Evolutionary conservation across 2,888 invertebrate genomes (phyloP).

Genomic region (Cistogaster globosa): DNA sequence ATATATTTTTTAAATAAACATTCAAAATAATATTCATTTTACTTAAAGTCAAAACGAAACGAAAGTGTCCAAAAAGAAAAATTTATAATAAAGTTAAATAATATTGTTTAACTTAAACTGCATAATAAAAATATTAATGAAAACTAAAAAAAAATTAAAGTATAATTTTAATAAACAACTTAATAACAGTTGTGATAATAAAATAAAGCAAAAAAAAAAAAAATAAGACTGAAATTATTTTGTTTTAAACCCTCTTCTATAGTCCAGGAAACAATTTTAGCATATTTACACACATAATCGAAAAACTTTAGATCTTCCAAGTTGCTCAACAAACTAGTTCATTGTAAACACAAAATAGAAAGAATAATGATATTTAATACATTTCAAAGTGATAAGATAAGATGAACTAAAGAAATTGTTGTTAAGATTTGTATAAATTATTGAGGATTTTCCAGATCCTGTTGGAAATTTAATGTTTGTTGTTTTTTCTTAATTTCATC

Average conservation of each 20-base stretch:
- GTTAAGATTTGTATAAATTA: conserved; percentile 15
- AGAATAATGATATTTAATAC: neutral
- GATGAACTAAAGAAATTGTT: neutral
- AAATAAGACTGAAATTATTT: neutral
- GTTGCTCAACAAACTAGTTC: neutral
- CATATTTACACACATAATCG: conserved; percentile 23
- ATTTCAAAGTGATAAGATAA: neutral
- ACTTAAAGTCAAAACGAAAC: no score
- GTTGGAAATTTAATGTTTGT: conserved; percentile 84
- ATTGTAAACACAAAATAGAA: no score
- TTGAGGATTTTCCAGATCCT: conserved; percentile 81
- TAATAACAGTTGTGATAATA: neutral
- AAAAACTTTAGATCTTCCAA: neutral
- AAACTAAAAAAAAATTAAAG: neutral
- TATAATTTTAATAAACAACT: conserved; percentile 16
- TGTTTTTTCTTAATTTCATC: conserved; percentile 86
- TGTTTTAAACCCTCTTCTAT: neutral
- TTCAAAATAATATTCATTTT: no score
- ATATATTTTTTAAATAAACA: no score
- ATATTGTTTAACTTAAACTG: no score
- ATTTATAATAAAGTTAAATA: no score
- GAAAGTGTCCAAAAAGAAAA: no score
- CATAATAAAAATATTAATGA: neutral
- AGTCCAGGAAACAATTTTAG: conserved; percentile 13
- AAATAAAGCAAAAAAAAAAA: neutral